These are phyloP conservation scores for Ganaspis brasiliensis DNA, from an alignment of 2,888 invertebrate species.

Conservation along the genomic window DNA sequence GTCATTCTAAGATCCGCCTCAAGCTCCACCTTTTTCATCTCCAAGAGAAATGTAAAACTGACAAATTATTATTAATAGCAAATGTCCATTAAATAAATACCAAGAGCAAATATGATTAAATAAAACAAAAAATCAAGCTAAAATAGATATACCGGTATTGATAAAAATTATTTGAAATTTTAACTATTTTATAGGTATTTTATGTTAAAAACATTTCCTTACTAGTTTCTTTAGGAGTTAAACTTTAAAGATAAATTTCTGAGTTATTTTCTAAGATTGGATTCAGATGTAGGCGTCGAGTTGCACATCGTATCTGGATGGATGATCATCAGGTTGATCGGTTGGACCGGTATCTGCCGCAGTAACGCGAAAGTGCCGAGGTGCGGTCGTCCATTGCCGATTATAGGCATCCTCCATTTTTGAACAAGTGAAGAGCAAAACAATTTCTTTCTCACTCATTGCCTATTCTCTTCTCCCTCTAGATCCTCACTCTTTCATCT, in stretches of 20 bases:
- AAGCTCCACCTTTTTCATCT: no score
- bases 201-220: no score
- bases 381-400: conserved; percentile 77
- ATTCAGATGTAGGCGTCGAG: conserved; percentile 22
- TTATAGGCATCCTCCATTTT: conserved; percentile 73
- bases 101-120: no score
- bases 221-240: conserved; percentile 14
- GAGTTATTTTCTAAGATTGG: conserved; percentile 40
- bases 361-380: conserved; percentile 72
- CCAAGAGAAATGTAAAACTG: no score
- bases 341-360: conserved; percentile 67
- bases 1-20: no score
- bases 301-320: conserved; percentile 43
- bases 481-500: conserved; percentile 46
- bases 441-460: conserved; percentile 62
- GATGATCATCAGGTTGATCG: conserved; percentile 70
- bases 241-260: conserved; percentile 32
- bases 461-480: conserved; percentile 52
- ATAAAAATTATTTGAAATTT: no score
- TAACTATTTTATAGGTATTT: background rate
- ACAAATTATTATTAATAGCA: no score
- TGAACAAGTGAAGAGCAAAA: conserved; percentile 57
- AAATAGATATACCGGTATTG: no score
- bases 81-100: no score
- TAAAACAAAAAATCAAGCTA: no score